Conservation (phyloP, 1,140 invertebrate genomes). For the Brachionus calyciflorus region DNA sequence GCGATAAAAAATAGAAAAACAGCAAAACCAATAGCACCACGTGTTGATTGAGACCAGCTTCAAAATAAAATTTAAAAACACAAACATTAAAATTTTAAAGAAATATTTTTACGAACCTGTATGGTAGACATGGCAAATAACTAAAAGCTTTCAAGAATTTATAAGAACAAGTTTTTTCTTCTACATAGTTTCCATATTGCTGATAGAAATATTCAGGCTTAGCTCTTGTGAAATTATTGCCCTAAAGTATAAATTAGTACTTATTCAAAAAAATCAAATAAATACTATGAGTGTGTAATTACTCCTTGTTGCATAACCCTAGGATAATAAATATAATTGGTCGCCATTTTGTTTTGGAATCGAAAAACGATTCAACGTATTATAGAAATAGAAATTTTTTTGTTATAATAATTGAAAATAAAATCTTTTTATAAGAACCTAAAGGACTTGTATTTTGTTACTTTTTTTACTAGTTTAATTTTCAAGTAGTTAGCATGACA, state of each 20-base stretch:
- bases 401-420: no score
- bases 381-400: no score
- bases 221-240: background rate
- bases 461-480: no score
- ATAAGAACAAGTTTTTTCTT: background rate
- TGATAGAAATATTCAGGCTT: conserved; percentile 17
- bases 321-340: conserved; percentile 22
- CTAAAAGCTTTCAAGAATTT: conserved; percentile 18
- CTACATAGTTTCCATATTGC: background rate
- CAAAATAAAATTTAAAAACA: background rate
- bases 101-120: background rate
- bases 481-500: conserved; percentile 27
- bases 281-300: no score
- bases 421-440: conserved; percentile 20
- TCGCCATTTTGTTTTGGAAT: background rate
- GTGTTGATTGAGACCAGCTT: conserved; percentile 1
- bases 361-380: no score
- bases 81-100: no score
- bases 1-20: conserved; percentile 10
- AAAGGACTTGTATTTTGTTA: no score
- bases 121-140: conserved; percentile 3
- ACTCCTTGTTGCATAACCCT: conserved; percentile 1
- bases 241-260: background rate
- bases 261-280: background rate
- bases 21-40: conserved; percentile 17